Percentiles rank a stretch among this genome's conserved stretches.
Conservation (phyloP, 2,113 vertebrate species). For the Puntigrus tetrazona region DNA sequence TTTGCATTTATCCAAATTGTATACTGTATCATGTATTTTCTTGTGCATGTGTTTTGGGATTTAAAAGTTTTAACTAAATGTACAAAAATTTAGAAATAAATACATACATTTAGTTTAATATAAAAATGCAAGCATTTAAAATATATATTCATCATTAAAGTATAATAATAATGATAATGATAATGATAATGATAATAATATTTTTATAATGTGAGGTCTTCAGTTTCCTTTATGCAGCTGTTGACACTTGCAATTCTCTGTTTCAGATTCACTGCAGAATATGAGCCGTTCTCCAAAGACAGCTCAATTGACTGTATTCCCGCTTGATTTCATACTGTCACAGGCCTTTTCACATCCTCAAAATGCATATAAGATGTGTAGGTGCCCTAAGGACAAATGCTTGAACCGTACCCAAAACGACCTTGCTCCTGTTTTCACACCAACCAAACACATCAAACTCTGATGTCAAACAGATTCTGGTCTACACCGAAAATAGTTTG, state of each 20-base stretch:
- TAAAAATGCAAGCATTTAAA: too few relatives aligned
- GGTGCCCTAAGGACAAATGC: not conserved
- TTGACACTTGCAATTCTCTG: not conserved
- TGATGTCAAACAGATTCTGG: not conserved
- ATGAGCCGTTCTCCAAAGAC: not conserved
- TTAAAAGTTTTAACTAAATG: too few relatives aligned
- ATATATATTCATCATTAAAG: too few relatives aligned
- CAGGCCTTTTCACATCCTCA: not conserved
- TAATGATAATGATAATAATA: too few relatives aligned
- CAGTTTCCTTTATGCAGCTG: not conserved
- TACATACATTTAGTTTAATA: too few relatives aligned
- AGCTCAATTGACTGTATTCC: not conserved
- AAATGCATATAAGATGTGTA: not conserved
- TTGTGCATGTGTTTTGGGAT: too few relatives aligned
- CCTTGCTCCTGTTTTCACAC: not conserved
- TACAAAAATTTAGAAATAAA: too few relatives aligned
- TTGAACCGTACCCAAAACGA: not conserved
- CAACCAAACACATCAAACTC: conserved; percentile 3
- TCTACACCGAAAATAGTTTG: not conserved
- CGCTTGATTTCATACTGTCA: not conserved
- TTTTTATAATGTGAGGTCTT: not conserved
- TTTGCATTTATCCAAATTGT: too few relatives aligned
- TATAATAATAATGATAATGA: too few relatives aligned
- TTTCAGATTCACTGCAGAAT: not conserved
- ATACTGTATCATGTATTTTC: too few relatives aligned